Base-by-base conservation (phyloP, 2,113 vertebrate genomes). In the Phylloscopus whistleri region DNA sequence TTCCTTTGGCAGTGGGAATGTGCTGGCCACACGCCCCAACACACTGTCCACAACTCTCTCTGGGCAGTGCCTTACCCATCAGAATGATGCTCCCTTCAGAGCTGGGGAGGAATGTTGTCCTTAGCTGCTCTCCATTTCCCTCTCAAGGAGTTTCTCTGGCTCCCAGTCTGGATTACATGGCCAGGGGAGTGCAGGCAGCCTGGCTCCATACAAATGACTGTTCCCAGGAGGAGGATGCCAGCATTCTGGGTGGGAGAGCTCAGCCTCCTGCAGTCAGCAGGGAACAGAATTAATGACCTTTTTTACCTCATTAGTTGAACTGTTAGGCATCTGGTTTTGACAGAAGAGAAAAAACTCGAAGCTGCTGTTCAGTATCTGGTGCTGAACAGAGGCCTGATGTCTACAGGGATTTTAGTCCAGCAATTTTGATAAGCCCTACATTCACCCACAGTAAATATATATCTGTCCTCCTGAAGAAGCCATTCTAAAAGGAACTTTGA, bases 131-230 rank as follows among this genome's bases (percentile, higher is more conserved):
- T 49, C 27, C 3, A 1, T 24, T 58, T 60, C 48, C 22, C 10
- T 69, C 14, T 53, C 3, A 2, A 1, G 1, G 44, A 63, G 3
- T 28, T 56, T 24, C 63, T 11, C n/a, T 4, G 0, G 35, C 14
- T 83, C 31, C 63, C 27, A 43, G 43, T 24, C 6, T 63, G 63
- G 52, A 22, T 37, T 48, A 48, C 27, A 5, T 0, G 1, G 39
- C 37, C 49, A 24, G 30, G 35, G 41, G 16, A 59, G 7, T 0
- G 1, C 17, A 52, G 49, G 28, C 6, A 3, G 39, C 3, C 46
- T 2, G 0, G 41, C 28, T 53, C 19, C 22, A 0, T 23, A 9
- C 0, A 0, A 62, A 19, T 0, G 2, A 13, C 49, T 51, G 0
- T 37, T 94, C n/a, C 81, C 41, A 37, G 48, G 51, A 60, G 60